Base-by-base conservation (phyloP, 2,888 invertebrate species). In the Furcula furcula region DNA sequence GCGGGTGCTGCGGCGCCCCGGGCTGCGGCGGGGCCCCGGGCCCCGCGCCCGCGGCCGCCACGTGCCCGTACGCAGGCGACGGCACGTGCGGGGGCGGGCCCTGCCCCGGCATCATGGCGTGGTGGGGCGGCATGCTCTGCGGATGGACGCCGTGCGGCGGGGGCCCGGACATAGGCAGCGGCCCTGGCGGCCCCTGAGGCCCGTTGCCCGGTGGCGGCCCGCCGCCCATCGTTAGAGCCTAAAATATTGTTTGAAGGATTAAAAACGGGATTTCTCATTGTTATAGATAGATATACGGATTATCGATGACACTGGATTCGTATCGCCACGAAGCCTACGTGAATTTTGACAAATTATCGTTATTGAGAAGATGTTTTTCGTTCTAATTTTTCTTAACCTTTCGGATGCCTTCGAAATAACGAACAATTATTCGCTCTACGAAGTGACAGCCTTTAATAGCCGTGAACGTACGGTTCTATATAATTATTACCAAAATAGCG, bases 121-220 rank as follows among this genome's bases (percentile, higher is more conserved):
- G 86, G 42, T 83, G 85, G 9, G 80, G 70, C 14, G 68, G 62
- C 67, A 76, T 65, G 11, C 75, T 79, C 40, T 77, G 78, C 5
- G 63, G 79, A 44, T 86, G 85, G 2, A 81, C 80, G 10, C 89
- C 89, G 73, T 91, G 78, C 7, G 83, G 70, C n/a, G 75, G 72
- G 5, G 76, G 78, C 0, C 75, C 84, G 1, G 56, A 49, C 15
- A 74, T 50, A 3, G 73, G 63, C 29, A 76, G 34, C 1, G 75
- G 67, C 3, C 67, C 67, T 0, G 67, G 59, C 3, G 72, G 62
- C 0, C 77, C 79, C 7, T 68, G 68, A 1, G 80, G 77, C 0
- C 84, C 85, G 37, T 83, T 85, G 7, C 86, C 85, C 0, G 81
- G 76, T 1, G 85, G 82, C 2, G 81, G 84, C 11, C 82, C 85